Evolutionary conservation across 2,113 vertebrate species (phyloP).

Genomic region (Hydrolagus affinis): DNA sequence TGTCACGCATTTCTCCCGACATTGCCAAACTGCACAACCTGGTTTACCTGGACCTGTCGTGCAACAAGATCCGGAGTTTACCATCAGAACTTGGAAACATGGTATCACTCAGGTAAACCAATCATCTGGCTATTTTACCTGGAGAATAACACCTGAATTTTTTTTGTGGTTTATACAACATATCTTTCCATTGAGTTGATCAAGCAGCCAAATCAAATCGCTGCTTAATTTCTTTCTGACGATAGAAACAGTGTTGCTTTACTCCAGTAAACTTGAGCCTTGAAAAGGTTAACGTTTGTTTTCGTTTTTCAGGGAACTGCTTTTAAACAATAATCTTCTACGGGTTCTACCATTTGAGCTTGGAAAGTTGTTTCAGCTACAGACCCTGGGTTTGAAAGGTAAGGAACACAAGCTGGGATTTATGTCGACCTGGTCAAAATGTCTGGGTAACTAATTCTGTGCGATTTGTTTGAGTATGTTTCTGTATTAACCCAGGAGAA

Average conservation of each 20-base stretch:
- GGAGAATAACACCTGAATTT: neutral
- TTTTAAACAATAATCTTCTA: slow-evolving; percentile 99
- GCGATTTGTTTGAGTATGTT: neutral
- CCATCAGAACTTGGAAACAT: slow-evolving; percentile 97
- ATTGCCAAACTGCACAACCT: slow-evolving; percentile 98
- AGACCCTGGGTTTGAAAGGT: slow-evolving; percentile 98
- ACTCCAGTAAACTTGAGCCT: neutral
- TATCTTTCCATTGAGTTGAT: too few species aligned
- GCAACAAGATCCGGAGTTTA: slow-evolving; percentile 97
- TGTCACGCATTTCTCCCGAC: slow-evolving; percentile 95
- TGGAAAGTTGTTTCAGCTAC: slow-evolving; percentile 99
- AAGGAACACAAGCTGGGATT: slow-evolving; percentile 36
- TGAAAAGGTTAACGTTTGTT: neutral
- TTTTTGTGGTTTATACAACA: neutral
- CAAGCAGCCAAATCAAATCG: too few species aligned
- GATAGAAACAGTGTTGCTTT: too few species aligned
- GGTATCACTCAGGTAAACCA: slow-evolving; percentile 88
- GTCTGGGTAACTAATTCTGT: neutral
- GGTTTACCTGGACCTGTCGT: slow-evolving; percentile 94
- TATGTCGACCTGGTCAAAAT: too few species aligned
- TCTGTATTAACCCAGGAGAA: neutral
- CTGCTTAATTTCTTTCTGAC: too few species aligned
- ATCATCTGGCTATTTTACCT: neutral
- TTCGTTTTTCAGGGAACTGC: slow-evolving; percentile 81
- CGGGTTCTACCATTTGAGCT: slow-evolving; percentile 98